Base-by-base conservation (phyloP, 2,888 invertebrate genomes). In the Hemicrepidius hirtus region DNA sequence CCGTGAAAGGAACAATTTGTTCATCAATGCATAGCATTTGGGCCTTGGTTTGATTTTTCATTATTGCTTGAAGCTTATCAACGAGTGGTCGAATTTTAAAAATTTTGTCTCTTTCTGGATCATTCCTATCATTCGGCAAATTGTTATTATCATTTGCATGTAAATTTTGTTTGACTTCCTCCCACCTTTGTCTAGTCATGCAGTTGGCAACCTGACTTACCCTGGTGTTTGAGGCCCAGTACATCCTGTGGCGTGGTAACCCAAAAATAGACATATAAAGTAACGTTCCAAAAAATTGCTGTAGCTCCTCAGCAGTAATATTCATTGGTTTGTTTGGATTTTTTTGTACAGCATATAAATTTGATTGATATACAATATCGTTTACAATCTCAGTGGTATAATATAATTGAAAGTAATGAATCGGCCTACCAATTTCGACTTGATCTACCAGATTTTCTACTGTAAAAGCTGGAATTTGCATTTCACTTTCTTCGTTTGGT, bases 201-300 rank as follows among this genome's bases (percentile, higher is more conserved):
- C 20, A 1, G 49, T 71, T 24, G 7, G 71, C 49, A 32, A 71
- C 41, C 18, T 71, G 59, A 18, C n/a, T 18, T 49, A 71, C 37
- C 7, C 57, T 3, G 24, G 20, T 44, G 32, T 44, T 40, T 21
- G 12, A 21, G 12, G 9, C n/a, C 71, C 57, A 71, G 49, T 59
- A 71, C 37, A 57, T 44, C 12, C 59, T 24, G 6, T 35, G 16
- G 20, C 66, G 55, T 28, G 46, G 71, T 46, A 71, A 67, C 21
- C 49, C 24, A 32, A 21, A 59, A 37, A 71, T 62, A 5, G 62
- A 71, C 71, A 66, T 71, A 28, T 66, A 66, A n/a, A 71, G n/a
- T 18, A 37, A 7, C 16, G 40, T 67, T 12, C 59, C 71, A 21
- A 71, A 21, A 67, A 71, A 66, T 41, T 12, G 16, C 41, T 71